phyloP scores from a whole-genome alignment of 23 tunicate genomes.

The Oikopleura albicans region DNA sequence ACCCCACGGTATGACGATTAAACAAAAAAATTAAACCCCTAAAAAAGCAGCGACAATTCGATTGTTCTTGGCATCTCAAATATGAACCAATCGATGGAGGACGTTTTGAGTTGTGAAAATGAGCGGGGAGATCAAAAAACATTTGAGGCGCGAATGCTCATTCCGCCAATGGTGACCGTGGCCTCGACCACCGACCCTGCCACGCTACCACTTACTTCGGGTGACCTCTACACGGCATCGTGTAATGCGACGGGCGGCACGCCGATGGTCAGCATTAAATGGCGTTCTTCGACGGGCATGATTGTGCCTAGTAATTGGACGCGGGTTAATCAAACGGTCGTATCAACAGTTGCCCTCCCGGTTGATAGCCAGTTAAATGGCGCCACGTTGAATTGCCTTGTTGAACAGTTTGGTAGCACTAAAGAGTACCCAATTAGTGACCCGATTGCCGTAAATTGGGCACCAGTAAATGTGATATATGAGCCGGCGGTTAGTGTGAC shows the following conservation, averaged over 20 bases:
- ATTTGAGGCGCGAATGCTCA: neutral
- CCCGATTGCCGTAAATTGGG: neutral
- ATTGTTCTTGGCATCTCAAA: neutral
- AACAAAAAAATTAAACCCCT: too few relatives aligned
- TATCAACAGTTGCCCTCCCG: neutral
- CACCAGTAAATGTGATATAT: neutral
- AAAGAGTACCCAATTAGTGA: neutral
- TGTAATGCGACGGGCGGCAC: neutral
- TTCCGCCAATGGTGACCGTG: neutral
- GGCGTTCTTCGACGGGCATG: neutral
- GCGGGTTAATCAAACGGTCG: neutral
- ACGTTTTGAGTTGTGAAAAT: neutral
- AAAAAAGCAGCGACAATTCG: neutral
- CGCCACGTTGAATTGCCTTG: neutral
- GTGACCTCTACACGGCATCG: neutral
- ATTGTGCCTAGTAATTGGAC: neutral
- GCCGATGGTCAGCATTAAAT: neutral
- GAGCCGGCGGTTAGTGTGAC: neutral
- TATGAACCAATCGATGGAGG: neutral
- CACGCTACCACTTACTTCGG: neutral
- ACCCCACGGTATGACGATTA: too few relatives aligned
- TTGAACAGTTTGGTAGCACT: neutral
- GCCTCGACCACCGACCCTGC: neutral
- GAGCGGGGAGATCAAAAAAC: neutral
- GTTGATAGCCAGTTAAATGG: neutral